Evolutionary conservation across 2,797 vertebrate species (phyloP).

Genomic region (Semotilus atromaculatus): DNA sequence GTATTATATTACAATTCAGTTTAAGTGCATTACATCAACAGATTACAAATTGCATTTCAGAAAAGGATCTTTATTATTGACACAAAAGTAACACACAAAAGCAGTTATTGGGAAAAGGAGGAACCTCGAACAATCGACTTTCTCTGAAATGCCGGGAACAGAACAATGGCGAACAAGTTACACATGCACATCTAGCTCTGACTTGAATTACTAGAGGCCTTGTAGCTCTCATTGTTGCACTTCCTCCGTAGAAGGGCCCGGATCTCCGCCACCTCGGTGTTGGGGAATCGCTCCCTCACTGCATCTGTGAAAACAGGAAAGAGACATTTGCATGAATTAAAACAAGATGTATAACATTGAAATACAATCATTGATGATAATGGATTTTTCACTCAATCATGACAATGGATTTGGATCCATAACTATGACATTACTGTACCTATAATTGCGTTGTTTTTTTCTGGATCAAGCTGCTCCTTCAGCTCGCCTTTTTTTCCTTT

Average conservation of each 20-base stretch:
- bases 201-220: background rate
- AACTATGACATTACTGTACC: constrained; percentile 3
- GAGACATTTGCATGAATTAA: background rate
- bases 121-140: background rate
- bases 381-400: background rate
- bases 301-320: background rate
- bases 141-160: background rate
- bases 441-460: background rate
- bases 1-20: background rate
- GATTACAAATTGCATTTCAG: background rate
- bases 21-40: background rate
- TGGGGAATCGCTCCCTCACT: background rate
- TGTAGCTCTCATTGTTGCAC: background rate
- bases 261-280: background rate
- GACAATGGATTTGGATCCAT: constrained; percentile 6
- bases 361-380: background rate
- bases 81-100: background rate
- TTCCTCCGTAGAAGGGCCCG: background rate
- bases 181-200: background rate
- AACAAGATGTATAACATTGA: too few relatives aligned
- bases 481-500: constrained; percentile 16
- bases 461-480: constrained; percentile 22
- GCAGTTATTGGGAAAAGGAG: background rate
- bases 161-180: background rate
- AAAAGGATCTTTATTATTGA: constrained; percentile 9